Percentiles rank a stretch among this genome's conserved stretches.
Evolutionary conservation across 2,797 vertebrate genomes (phyloP).

Genomic region (Phoeniculus purpureus): DNA sequence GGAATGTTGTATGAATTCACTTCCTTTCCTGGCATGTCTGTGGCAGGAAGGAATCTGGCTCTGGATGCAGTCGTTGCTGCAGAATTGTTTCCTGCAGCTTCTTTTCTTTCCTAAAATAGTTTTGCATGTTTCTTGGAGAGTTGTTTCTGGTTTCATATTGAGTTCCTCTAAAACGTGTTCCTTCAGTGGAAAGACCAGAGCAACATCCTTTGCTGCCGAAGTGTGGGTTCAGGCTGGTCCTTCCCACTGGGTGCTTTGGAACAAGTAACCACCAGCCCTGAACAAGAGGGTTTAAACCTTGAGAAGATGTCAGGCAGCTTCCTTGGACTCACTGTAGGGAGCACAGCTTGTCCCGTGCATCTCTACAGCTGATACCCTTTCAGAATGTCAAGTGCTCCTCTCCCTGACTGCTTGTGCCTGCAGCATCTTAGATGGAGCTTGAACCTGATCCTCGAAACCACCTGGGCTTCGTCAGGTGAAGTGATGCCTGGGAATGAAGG

Average conservation of each 20-base stretch:
- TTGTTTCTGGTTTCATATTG: not conserved
- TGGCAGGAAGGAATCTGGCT: slow-evolving; percentile 19
- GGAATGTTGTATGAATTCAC: slow-evolving; percentile 42
- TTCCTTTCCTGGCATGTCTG: not conserved
- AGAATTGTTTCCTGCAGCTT: not conserved
- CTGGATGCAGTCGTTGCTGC: not conserved
- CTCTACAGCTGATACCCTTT: not conserved
- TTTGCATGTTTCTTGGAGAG: not conserved
- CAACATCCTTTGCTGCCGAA: not conserved
- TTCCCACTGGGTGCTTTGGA: not conserved
- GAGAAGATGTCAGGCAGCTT: not conserved
- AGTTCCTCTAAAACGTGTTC: not conserved
- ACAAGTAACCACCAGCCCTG: not conserved
- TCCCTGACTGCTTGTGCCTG: not conserved
- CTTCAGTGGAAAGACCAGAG: not conserved
- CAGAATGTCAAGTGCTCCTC: not conserved
- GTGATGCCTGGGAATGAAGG: not conserved
- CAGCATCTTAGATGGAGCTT: not conserved
- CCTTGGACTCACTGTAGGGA: not conserved
- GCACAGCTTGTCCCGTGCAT: not conserved
- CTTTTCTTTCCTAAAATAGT: not conserved
- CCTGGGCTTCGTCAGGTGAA: not conserved
- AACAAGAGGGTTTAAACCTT: not conserved
- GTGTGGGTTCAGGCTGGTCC: not conserved
- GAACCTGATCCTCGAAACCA: not conserved